phyloP scores from a whole-genome alignment of 2,113 vertebrate genomes.

The Leptocoma aspasia region DNA sequence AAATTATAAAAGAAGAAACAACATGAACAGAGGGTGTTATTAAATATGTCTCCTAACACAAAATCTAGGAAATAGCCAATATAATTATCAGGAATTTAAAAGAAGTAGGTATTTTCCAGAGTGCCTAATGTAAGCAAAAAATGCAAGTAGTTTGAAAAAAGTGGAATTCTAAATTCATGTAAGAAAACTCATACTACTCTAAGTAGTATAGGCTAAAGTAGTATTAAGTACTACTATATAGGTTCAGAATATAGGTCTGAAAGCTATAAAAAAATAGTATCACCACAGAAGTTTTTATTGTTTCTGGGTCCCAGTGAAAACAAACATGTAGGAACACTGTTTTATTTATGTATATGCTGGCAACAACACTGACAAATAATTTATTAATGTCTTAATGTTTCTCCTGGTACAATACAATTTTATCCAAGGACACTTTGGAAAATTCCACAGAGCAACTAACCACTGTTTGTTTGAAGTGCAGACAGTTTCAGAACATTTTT shows the following conservation, averaged over 20 bases:
- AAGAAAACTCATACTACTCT: background rate
- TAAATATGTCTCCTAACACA: background rate
- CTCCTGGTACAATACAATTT: background rate
- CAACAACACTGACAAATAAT: background rate
- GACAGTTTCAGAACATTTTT: background rate
- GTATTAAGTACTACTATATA: background rate
- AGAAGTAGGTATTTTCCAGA: background rate
- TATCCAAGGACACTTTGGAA: background rate
- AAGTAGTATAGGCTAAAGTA: background rate
- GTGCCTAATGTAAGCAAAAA: background rate
- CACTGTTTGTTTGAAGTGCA: background rate
- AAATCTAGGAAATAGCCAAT: background rate
- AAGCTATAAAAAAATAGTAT: background rate
- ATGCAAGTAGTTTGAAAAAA: background rate
- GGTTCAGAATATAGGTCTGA: background rate
- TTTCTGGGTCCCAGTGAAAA: background rate
- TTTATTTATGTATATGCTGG: constrained; percentile 1
- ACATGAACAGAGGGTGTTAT: background rate
- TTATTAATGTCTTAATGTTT: background rate
- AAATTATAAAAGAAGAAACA: background rate
- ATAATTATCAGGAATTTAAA: background rate
- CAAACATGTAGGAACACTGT: background rate
- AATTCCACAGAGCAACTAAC: background rate
- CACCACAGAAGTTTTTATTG: background rate
- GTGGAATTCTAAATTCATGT: background rate